phyloP scores from a whole-genome alignment of 2,113 vertebrate genomes.

The Nymphicus hollandicus region DNA sequence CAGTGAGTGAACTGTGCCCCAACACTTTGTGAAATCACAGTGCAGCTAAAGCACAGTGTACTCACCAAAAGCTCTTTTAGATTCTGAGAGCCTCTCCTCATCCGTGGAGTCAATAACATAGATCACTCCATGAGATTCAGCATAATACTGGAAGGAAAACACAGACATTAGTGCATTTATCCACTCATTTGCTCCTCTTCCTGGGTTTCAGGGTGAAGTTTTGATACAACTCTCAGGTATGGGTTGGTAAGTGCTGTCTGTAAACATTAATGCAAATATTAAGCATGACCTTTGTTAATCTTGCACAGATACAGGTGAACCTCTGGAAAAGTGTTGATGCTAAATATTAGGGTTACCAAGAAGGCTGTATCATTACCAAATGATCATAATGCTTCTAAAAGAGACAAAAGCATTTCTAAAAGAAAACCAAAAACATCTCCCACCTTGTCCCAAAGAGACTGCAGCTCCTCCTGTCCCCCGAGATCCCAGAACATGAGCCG shows the following conservation, averaged over 20 bases:
- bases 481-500: constrained; percentile 99
- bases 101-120: constrained; percentile 97
- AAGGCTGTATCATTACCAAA: neutral
- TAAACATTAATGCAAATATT: neutral
- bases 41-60: neutral
- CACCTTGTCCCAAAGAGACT: constrained; percentile 98
- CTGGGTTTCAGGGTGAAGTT: neutral
- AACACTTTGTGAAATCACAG: neutral
- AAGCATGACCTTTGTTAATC: neutral
- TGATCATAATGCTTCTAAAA: neutral
- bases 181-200: fast-evolving
- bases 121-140: constrained; percentile 94
- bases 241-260: neutral
- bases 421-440: neutral
- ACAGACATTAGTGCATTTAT: neutral
- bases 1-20: neutral
- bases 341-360: neutral
- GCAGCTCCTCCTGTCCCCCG: constrained; percentile 94
- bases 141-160: constrained; percentile 84
- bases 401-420: neutral
- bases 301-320: neutral
- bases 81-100: constrained; percentile 88
- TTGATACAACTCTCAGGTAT: neutral
- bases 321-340: neutral
- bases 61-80: constrained; percentile 94